These are phyloP conservation scores for Petrophora chlorosata DNA, from an alignment of 2,888 invertebrate species.

Conservation along the genomic window DNA sequence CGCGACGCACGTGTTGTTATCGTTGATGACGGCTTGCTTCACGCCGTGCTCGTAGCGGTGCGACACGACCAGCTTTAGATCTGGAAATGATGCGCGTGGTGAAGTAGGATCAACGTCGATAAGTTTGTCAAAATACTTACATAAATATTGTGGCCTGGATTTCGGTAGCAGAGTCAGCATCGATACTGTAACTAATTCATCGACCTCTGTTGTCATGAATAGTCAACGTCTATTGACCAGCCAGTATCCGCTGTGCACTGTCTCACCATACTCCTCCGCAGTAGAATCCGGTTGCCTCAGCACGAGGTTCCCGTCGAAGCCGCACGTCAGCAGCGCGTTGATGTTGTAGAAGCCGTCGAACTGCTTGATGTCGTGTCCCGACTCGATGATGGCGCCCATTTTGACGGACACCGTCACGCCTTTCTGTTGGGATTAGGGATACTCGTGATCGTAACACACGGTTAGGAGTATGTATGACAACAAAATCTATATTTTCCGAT, in stretches of 20 bases:
- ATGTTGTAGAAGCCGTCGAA: constrained; percentile 51
- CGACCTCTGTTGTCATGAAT: too few relatives aligned
- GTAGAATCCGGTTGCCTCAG: constrained; percentile 53
- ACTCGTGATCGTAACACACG: neutral
- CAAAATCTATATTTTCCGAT: too few relatives aligned
- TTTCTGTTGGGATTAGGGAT: constrained; percentile 55
- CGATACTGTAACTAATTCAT: too few relatives aligned
- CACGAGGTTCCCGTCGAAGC: constrained; percentile 61
- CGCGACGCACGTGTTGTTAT: constrained; percentile 48
- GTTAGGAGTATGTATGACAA: neutral
- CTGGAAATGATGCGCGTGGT: constrained; percentile 39
- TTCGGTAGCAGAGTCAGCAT: too few relatives aligned
- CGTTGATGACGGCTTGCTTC: constrained; percentile 71
- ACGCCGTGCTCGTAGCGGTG: constrained; percentile 80
- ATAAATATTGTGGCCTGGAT: too few relatives aligned
- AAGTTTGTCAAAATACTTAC: too few relatives aligned
- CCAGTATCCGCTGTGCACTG: neutral
- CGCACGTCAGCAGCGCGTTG: constrained; percentile 60
- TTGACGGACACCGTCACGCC: constrained; percentile 70
- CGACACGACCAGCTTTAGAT: constrained; percentile 50
- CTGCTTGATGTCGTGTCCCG: constrained; percentile 65
- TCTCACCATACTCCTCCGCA: constrained; percentile 53
- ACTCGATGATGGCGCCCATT: constrained; percentile 62
- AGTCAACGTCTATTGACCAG: too few relatives aligned
- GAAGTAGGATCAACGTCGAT: too few relatives aligned